Percentiles rank a stretch among this genome's conserved stretches.
These are phyloP conservation scores for Seriola aureovittata DNA, from an alignment of 2,113 vertebrate genomes.

Conservation along the genomic window DNA sequence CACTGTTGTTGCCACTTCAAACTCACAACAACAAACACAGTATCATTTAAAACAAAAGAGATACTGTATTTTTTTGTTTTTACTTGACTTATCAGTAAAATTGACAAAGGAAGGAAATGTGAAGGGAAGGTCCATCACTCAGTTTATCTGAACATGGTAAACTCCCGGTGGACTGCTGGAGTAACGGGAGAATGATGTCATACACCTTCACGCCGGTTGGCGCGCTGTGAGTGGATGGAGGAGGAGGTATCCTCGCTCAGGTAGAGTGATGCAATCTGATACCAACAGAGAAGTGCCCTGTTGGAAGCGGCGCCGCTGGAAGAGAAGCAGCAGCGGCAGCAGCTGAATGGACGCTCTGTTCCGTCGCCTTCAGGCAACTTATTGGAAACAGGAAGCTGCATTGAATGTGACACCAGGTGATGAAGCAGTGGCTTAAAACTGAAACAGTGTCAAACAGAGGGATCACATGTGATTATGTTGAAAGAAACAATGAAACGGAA, in stretches of 20 bases:
- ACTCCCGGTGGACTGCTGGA: constrained; percentile 14
- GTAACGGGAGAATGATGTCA: constrained; percentile 66
- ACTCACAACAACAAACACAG: neutral
- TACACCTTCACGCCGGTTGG: constrained; percentile 34
- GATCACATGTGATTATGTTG: constrained; percentile 5
- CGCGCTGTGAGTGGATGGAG: constrained; percentile 37
- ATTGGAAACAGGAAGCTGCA: constrained; percentile 51
- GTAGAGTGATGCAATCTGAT: constrained; percentile 76
- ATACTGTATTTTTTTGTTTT: neutral
- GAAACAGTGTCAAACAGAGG: neutral
- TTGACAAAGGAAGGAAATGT: too few species aligned
- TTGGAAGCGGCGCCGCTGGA: constrained; percentile 68
- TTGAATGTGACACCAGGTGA: constrained; percentile 55
- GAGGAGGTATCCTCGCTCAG: constrained; percentile 57
- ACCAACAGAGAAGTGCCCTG: constrained; percentile 60
- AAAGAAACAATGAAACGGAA: neutral
- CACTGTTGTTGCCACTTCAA: neutral
- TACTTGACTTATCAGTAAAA: neutral
- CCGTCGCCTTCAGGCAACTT: constrained; percentile 29
- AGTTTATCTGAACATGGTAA: neutral
- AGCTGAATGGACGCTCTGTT: constrained; percentile 66
- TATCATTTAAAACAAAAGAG: neutral
- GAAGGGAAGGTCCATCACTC: neutral
- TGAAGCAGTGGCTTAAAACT: constrained; percentile 4
- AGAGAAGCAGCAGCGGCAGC: constrained; percentile 23